These are phyloP conservation scores for Elachura formosa DNA, from an alignment of 2,113 vertebrate genomes.

Conservation along the genomic window DNA sequence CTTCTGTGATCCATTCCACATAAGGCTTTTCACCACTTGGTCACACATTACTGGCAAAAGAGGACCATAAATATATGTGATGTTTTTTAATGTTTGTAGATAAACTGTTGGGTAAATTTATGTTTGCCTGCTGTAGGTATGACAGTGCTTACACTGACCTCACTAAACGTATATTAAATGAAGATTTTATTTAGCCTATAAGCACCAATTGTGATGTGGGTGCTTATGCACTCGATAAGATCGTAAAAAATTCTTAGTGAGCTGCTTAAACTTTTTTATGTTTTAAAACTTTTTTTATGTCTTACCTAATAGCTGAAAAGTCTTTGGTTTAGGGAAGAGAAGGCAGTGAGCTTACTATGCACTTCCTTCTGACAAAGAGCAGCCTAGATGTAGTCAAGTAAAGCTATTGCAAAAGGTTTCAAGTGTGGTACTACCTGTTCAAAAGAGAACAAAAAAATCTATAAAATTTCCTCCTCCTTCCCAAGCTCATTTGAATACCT, in stretches of 20 bases:
- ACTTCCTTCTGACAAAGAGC: constrained; percentile 6
- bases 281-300: constrained; percentile 5
- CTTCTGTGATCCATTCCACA: background rate
- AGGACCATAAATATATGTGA: background rate
- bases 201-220: background rate
- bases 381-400: background rate
- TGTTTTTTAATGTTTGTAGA: background rate
- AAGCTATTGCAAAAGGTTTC: background rate
- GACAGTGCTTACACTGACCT: background rate
- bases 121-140: background rate
- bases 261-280: background rate
- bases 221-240: background rate
- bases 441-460: background rate
- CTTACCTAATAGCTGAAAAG: background rate
- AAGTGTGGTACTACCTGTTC: background rate
- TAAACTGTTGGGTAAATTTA: background rate
- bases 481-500: background rate
- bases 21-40: background rate
- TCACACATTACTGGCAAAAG: background rate
- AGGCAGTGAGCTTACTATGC: background rate
- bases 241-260: background rate
- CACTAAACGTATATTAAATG: background rate
- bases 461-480: background rate
- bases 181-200: background rate
- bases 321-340: background rate